These are phyloP conservation scores for Adelosebastes latens DNA, from an alignment of 2,797 vertebrate genomes.

Conservation along the genomic window DNA sequence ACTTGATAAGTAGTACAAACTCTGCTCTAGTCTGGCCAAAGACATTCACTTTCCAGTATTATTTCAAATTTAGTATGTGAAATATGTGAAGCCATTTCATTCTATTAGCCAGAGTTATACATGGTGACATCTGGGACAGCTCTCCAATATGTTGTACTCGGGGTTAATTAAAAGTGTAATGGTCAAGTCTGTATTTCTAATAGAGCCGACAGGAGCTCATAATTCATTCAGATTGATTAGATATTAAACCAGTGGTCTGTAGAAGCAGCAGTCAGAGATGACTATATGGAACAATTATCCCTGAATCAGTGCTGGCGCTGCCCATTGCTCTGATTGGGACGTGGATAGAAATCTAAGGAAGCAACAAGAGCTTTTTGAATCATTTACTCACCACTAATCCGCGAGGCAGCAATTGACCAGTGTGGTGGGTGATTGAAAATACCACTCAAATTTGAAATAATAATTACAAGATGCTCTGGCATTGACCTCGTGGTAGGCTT, in stretches of 20 bases:
- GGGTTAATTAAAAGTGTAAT: slow-evolving; percentile 76
- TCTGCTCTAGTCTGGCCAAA: slow-evolving; percentile 60
- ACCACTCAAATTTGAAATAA: background rate
- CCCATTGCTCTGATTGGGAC: slow-evolving; percentile 18
- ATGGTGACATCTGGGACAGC: slow-evolving; percentile 58
- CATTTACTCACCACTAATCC: background rate
- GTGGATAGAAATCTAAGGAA: slow-evolving; percentile 29
- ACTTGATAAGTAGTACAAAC: slow-evolving; percentile 76
- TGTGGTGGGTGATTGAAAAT: background rate
- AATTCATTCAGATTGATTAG: slow-evolving; percentile 69
- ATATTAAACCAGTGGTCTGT: slow-evolving; percentile 65
- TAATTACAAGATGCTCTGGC: background rate
- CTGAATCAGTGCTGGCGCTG: slow-evolving; percentile 29
- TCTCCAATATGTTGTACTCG: slow-evolving; percentile 62
- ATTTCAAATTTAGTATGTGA: slow-evolving; percentile 53
- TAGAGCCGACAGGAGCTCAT: slow-evolving; percentile 64
- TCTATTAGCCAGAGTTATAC: slow-evolving; percentile 61
- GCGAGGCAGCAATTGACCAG: background rate
- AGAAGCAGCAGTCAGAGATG: slow-evolving; percentile 36
- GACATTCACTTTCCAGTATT: slow-evolving; percentile 59
- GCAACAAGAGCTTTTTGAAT: background rate
- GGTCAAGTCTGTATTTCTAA: slow-evolving; percentile 74
- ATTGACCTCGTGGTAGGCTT: background rate
- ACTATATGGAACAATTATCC: slow-evolving; percentile 41
- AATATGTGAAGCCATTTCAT: slow-evolving; percentile 57